phyloP scores from a whole-genome alignment of 2,888 invertebrate genomes.

The Pomacea canaliculata region DNA sequence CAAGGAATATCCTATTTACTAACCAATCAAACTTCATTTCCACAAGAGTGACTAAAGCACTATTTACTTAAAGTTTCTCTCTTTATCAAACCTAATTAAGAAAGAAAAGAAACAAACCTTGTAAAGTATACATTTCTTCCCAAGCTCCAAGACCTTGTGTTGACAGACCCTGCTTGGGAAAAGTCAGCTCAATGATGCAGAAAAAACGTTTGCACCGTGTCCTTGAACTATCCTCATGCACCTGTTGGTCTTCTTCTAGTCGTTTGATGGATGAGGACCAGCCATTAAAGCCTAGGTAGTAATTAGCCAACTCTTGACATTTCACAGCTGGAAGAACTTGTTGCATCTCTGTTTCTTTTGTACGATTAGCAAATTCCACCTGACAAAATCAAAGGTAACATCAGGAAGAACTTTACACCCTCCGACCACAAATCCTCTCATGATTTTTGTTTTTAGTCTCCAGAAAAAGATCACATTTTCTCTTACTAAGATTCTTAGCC shows the following conservation, averaged over 20 bases:
- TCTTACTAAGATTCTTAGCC: too few species aligned
- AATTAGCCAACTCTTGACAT: conserved; percentile 59
- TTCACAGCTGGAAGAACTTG: conserved; percentile 44
- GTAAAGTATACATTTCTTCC: conserved; percentile 43
- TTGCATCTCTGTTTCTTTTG: conserved; percentile 35
- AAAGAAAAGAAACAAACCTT: conserved; percentile 35
- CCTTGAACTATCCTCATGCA: not conserved
- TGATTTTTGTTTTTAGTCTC: too few species aligned
- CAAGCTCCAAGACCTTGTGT: conserved; percentile 55
- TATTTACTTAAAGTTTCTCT: too few species aligned
- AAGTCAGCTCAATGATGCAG: conserved; percentile 41
- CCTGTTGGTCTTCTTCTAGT: conserved; percentile 42
- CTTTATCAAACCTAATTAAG: too few species aligned
- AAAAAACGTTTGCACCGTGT: conserved; percentile 27
- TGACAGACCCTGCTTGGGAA: conserved; percentile 39
- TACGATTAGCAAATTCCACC: conserved; percentile 51
- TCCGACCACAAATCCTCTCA: too few species aligned
- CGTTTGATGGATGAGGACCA: conserved; percentile 51
- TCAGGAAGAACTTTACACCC: too few species aligned
- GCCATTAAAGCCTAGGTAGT: conserved; percentile 62
- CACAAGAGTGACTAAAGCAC: too few species aligned
- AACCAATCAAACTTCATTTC: too few species aligned
- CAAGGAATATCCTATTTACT: too few species aligned
- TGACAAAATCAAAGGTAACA: conserved; percentile 27
- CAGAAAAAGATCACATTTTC: too few species aligned